Evolutionary conservation across 2,113 vertebrate genomes (phyloP).

Genomic region (Nymphicus hollandicus): DNA sequence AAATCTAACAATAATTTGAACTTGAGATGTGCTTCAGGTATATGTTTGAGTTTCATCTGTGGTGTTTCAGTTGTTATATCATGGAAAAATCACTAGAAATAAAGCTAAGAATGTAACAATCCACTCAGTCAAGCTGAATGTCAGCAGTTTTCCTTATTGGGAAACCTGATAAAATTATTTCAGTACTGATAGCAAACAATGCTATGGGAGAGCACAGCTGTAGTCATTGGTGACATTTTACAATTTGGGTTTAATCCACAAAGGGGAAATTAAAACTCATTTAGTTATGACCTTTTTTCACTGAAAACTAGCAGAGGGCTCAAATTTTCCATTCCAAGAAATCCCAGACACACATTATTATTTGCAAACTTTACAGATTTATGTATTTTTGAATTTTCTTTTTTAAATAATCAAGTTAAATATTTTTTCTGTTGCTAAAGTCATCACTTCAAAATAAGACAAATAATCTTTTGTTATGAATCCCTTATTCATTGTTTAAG

Average conservation of each 20-base stretch:
- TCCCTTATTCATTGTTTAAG: background rate
- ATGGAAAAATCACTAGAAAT: background rate
- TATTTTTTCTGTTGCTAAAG: background rate
- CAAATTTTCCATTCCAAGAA: background rate
- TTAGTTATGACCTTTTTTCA: background rate
- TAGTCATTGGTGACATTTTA: background rate
- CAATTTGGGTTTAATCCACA: background rate
- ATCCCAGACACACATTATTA: background rate
- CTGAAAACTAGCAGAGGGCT: background rate
- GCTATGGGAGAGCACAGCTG: background rate
- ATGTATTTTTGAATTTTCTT: background rate
- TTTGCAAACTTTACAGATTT: background rate
- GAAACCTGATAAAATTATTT: background rate
- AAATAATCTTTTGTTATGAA: background rate
- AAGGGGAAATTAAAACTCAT: background rate
- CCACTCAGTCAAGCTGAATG: background rate
- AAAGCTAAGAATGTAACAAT: background rate
- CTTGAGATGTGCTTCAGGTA: background rate
- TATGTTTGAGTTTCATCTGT: background rate
- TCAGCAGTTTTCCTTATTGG: background rate
- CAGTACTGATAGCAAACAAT: background rate
- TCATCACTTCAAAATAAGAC: background rate
- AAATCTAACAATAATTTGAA: background rate
- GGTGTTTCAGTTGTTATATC: background rate
- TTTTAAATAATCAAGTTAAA: background rate